Evolutionary conservation across 2,797 vertebrate genomes (phyloP).

Genomic region (Pteronotus mesoamericanus): DNA sequence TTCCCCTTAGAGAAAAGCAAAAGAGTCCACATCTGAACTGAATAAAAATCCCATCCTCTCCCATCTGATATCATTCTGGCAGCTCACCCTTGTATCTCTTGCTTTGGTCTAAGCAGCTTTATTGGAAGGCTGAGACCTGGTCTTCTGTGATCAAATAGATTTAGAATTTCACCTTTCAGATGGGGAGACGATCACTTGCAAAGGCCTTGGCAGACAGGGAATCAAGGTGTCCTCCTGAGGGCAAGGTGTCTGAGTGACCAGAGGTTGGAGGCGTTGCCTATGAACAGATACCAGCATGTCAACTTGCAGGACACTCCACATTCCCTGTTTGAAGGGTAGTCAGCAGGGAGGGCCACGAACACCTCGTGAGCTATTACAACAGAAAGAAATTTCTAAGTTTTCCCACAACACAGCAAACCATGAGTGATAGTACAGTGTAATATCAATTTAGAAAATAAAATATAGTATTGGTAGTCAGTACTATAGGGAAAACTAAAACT

Average conservation of each 20-base stretch:
- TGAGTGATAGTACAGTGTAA: not conserved
- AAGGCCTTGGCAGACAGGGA: not conserved
- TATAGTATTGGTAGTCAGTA: not conserved
- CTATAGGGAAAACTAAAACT: not conserved
- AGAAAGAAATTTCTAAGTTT: not conserved
- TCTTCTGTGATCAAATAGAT: not conserved
- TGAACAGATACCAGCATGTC: not conserved
- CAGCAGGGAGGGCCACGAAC: too few species aligned
- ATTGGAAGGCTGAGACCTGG: not conserved
- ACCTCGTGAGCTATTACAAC: not conserved
- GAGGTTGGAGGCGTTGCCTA: not conserved
- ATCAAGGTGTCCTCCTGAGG: not conserved
- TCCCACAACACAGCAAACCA: not conserved
- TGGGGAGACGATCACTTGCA: not conserved
- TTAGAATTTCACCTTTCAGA: not conserved
- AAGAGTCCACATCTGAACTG: not conserved
- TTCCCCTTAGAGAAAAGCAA: not conserved
- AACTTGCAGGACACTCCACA: not conserved
- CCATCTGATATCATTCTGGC: not conserved
- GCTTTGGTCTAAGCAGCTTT: not conserved
- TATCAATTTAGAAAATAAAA: slow-evolving; percentile 4
- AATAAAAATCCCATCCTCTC: not conserved
- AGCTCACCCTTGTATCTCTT: not conserved
- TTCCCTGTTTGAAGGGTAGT: not conserved
- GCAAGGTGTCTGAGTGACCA: not conserved